Evolutionary conservation across 1,140 invertebrate species (phyloP).

Genomic region (Eciton burchellii): DNA sequence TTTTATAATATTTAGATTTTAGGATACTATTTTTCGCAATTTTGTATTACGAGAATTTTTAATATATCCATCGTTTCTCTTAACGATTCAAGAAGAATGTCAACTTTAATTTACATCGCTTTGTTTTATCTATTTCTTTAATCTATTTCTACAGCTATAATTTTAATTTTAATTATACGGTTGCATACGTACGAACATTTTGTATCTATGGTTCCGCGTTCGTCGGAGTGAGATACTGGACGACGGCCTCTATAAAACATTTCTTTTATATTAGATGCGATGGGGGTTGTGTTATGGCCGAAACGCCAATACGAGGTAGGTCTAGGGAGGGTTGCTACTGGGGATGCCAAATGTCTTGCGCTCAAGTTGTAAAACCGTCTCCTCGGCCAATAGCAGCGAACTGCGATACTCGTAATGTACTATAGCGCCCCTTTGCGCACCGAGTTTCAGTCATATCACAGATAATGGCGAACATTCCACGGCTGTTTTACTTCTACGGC

Average conservation of each 20-base stretch:
- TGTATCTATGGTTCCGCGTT: slow-evolving; percentile 48
- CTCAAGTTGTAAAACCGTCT: slow-evolving; percentile 62
- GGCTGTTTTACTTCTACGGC: slow-evolving; percentile 70
- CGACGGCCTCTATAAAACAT: slow-evolving; percentile 69
- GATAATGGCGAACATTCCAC: slow-evolving; percentile 77
- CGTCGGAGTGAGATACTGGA: slow-evolving; percentile 66
- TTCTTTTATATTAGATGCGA: slow-evolving; percentile 63
- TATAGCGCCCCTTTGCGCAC: slow-evolving; percentile 50
- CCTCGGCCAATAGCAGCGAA: slow-evolving; percentile 61
- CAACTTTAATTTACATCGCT: slow-evolving; percentile 13
- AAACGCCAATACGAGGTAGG: slow-evolving; percentile 67
- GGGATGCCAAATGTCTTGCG: slow-evolving; percentile 29
- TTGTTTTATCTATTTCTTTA: slow-evolving; percentile 7
- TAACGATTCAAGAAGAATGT: neutral
- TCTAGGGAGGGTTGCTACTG: slow-evolving; percentile 67
- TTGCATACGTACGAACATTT: neutral
- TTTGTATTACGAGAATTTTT: no score
- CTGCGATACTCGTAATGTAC: neutral
- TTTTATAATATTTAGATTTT: no score
- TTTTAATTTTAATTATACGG: slow-evolving; percentile 36
- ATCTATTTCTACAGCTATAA: slow-evolving; percentile 24
- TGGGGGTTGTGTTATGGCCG: slow-evolving; percentile 60
- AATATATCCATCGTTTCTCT: no score
- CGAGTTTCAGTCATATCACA: slow-evolving; percentile 46
- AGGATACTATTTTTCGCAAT: no score